phyloP scores from a whole-genome alignment of 2,888 invertebrate genomes.

The Hartigia nigra region DNA sequence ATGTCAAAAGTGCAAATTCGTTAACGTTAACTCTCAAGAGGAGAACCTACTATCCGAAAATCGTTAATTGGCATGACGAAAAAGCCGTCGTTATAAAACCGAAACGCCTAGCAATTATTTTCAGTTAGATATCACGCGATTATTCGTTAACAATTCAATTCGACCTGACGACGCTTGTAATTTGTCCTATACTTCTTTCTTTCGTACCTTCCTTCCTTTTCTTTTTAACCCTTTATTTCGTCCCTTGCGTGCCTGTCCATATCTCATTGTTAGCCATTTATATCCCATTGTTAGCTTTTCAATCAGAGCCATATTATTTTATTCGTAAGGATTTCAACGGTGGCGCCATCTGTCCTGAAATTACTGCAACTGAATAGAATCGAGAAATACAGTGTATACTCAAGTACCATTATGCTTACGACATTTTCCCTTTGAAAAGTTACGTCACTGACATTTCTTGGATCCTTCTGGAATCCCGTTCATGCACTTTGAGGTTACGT shows the following conservation, averaged over 20 bases:
- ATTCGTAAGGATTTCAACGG: neutral
- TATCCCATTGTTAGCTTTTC: too few relatives aligned
- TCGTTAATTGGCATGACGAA: neutral
- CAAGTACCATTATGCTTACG: neutral
- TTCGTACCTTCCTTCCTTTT: neutral
- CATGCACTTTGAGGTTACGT: neutral
- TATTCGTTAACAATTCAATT: neutral
- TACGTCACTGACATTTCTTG: neutral
- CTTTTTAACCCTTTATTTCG: neutral
- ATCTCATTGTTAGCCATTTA: neutral
- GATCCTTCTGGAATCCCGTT: neutral
- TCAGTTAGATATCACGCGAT: neutral
- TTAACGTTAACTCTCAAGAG: neutral
- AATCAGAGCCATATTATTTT: neutral
- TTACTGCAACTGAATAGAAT: neutral
- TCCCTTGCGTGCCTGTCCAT: neutral
- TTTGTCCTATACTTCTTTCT: neutral
- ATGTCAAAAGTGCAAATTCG: neutral
- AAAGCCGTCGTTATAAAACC: neutral
- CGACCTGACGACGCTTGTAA: neutral
- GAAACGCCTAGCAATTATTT: neutral
- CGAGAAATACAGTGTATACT: neutral
- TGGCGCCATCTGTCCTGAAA: neutral
- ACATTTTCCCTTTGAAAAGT: neutral
- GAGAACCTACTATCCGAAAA: neutral